Base-by-base conservation (phyloP, 2,888 invertebrate species). In the Tiliacea aurago region DNA sequence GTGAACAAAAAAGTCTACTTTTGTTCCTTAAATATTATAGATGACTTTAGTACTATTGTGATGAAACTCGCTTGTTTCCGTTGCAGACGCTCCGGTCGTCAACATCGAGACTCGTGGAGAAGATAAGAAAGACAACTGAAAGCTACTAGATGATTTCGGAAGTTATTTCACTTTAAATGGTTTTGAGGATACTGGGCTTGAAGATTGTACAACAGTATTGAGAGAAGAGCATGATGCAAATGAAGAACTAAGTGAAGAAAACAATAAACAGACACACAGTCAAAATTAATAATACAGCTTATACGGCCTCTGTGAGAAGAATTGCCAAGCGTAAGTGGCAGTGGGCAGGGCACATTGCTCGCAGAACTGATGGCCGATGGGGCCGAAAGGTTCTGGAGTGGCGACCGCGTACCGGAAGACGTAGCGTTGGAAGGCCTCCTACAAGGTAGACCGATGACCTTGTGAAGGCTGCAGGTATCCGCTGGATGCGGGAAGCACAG, bases 1-100 rank as follows among this genome's bases (percentile, higher is more conserved):
- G 64, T 70, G 66, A 81, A 78, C 70, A 81, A 85, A 83, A 84
- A 83, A 73, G 66, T 63, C 81, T 64, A 77, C 70, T 72, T 81
- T 84, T 80, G 76, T 79, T 78, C 43, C 49, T 47, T 41, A 53
- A 59, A 76, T 73, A 80, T 80, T 79, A 77, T 63, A 77, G 23
- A 37, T 64, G 47, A n/a, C 62, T 69, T 62, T 47, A 74, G 58
- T 84, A 80, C 77, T 65, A 78, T 73, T 86, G 75, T 69, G 23
- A 53, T 64, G 72, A 63, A 78, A 81, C 77, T 79, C 76, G 55
- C 74, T 79, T 56, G 67, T 80, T 82, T 78, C 66, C 63, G 33
- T 41, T 65, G 67, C 56, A 51, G 63, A 73, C 75, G 76, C 74
- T 73, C 55, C 37, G 23, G 56, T 47, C 28, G 58, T 76, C 61